Conservation (phyloP, 2,888 invertebrate genomes). For the Tenodera sinensis region DNA sequence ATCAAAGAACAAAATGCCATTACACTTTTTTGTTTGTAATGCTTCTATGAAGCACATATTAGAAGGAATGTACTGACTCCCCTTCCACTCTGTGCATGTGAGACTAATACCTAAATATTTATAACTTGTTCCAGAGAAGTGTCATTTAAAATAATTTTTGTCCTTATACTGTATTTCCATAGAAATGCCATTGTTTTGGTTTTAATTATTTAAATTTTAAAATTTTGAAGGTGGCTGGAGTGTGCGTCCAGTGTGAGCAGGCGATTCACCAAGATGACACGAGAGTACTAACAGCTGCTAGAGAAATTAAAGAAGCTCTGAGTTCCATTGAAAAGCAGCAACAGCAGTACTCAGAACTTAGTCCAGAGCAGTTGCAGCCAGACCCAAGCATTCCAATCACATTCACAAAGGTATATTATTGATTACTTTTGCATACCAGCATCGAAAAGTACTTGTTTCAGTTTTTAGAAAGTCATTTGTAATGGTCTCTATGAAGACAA, state of each 20-base stretch:
- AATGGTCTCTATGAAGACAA: not conserved
- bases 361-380: constrained; percentile 50
- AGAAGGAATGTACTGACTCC: no score
- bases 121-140: no score
- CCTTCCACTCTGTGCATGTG: no score
- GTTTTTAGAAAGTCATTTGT: no score
- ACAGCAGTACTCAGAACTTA: constrained; percentile 51
- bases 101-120: no score
- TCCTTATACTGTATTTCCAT: no score
- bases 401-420: constrained; percentile 50
- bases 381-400: constrained; percentile 56
- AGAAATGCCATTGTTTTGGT: no score
- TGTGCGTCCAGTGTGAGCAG: constrained; percentile 53
- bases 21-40: no score
- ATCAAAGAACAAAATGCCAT: no score
- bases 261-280: constrained; percentile 53
- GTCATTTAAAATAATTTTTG: no score
- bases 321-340: constrained; percentile 53
- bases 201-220: not conserved
- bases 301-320: constrained; percentile 49
- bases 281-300: constrained; percentile 47
- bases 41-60: no score
- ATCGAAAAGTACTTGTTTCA: not conserved
- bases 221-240: constrained; percentile 46
- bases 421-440: not conserved